These are phyloP conservation scores for Asbolus verrucosus DNA, from an alignment of 1,140 invertebrate species.

Conservation along the genomic window DNA sequence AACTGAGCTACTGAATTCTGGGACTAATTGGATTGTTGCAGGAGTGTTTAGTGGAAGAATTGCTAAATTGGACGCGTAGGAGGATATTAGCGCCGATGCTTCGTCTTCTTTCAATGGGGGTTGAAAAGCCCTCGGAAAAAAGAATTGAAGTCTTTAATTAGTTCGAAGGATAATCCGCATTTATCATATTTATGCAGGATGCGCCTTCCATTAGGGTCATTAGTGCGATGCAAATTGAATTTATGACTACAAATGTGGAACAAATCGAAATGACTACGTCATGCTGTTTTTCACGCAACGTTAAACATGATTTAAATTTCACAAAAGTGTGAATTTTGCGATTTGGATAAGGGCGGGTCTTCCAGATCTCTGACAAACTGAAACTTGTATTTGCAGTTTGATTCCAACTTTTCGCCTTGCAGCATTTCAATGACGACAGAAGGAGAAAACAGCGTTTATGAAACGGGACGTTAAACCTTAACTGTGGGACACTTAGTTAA, in stretches of 20 bases:
- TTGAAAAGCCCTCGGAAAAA: not conserved
- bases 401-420: too few species aligned
- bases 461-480: constrained; percentile 26
- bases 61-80: constrained; percentile 18
- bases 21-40: constrained; percentile 24
- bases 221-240: constrained; percentile 32
- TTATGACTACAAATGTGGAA: constrained; percentile 31
- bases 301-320: constrained; percentile 13
- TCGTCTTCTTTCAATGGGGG: constrained; percentile 4
- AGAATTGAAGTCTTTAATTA: too few species aligned
- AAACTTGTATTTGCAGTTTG: constrained; percentile 1
- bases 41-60: constrained; percentile 29
- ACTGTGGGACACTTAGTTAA: constrained; percentile 17
- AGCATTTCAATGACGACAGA: not conserved
- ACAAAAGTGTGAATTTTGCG: not conserved
- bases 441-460: not conserved
- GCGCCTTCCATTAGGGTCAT: constrained; percentile 25
- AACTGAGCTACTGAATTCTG: not conserved
- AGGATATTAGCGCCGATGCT: constrained; percentile 18
- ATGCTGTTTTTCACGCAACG: constrained; percentile 11
- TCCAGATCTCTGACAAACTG: not conserved
- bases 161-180: too few species aligned
- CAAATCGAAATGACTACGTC: constrained; percentile 31
- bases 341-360: not conserved
- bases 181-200: constrained; percentile 28